Conservation (phyloP, 2,797 vertebrate genomes). For the Enteromius mattozi region DNA sequence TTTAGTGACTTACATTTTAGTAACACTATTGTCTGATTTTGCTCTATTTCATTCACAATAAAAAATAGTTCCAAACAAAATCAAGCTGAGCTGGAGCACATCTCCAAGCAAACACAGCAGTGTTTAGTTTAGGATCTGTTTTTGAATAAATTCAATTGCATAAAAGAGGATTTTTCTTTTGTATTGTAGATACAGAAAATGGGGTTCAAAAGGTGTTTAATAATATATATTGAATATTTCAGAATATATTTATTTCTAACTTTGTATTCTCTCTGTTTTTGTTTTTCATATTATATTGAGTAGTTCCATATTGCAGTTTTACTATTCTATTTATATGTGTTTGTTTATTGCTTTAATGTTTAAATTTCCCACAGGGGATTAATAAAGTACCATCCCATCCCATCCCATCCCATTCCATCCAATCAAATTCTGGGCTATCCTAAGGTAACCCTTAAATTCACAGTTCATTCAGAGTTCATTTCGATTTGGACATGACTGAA, state of each 20-base stretch:
- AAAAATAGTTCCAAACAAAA: background rate
- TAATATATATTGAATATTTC: background rate
- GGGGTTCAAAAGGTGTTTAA: background rate
- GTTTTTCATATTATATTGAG: background rate
- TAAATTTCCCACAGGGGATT: background rate
- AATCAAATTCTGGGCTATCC: background rate
- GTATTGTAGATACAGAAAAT: background rate
- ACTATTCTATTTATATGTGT: background rate
- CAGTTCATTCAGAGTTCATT: background rate
- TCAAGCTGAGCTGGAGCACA: background rate
- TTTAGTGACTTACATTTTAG: background rate
- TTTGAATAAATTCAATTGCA: no score
- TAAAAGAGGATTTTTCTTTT: no score
- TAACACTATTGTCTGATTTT: background rate
- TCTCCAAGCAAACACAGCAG: background rate
- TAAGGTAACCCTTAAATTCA: background rate
- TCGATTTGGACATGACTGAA: background rate
- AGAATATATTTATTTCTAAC: background rate
- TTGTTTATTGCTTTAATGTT: constrained; percentile 5
- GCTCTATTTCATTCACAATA: background rate
- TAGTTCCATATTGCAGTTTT: background rate
- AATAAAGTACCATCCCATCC: background rate
- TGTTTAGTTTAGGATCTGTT: background rate
- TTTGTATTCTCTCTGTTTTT: background rate
- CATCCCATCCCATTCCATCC: background rate